Conservation (phyloP, 2,888 invertebrate genomes). For the Thera britannica region DNA sequence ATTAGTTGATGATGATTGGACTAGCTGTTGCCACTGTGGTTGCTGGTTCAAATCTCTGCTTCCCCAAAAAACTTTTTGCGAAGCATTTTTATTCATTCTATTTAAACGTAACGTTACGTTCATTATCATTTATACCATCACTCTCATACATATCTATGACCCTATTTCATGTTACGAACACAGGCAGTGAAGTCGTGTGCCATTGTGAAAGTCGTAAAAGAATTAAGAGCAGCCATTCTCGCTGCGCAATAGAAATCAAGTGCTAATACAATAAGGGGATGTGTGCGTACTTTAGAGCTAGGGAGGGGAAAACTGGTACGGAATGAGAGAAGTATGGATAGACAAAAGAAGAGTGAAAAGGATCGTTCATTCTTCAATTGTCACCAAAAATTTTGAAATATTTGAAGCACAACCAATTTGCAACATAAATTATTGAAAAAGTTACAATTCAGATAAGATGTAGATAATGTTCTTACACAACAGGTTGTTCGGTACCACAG, state of each 20-base stretch:
- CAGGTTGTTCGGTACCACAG: too few species aligned
- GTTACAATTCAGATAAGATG: too few species aligned
- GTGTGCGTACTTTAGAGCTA: conserved; percentile 29
- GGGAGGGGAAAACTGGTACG: conserved; percentile 14
- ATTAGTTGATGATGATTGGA: too few species aligned
- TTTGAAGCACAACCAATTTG: too few species aligned
- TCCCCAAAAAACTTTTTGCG: neutral
- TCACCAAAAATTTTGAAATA: too few species aligned
- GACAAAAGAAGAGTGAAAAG: too few species aligned
- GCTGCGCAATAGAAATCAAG: conserved; percentile 35
- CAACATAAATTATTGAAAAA: too few species aligned
- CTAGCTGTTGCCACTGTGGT: neutral
- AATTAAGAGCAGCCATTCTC: conserved; percentile 27
- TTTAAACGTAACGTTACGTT: neutral
- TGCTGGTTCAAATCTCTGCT: neutral
- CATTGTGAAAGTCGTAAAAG: conserved; percentile 29
- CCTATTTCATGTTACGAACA: neutral
- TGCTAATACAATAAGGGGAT: conserved; percentile 41
- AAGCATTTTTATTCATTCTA: neutral
- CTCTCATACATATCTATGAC: conserved; percentile 16
- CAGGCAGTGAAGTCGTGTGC: conserved; percentile 3
- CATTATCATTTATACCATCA: neutral
- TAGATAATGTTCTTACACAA: too few species aligned
- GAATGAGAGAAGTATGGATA: too few species aligned
- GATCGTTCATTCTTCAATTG: too few species aligned